Percentiles rank a stretch among this genome's conserved stretches.
Conservation (phyloP, 1,140 invertebrate species). For the Drosophila cardini region DNA sequence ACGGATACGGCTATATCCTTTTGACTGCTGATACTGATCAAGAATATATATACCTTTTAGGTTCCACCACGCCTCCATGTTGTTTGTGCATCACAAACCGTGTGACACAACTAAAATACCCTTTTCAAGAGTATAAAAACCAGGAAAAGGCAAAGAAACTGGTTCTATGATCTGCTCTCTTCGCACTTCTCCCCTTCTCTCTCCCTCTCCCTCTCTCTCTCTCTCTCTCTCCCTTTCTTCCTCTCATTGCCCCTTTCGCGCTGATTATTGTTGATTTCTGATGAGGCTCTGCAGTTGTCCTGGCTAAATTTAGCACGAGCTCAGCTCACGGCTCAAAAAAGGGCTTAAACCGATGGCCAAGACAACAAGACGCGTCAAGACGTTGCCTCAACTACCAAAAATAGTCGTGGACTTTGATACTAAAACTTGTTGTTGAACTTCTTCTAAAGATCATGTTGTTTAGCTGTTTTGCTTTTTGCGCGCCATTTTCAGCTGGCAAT, state of each 20-base stretch:
- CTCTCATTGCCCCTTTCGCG: conserved; percentile 3
- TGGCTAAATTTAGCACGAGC: conserved; percentile 74
- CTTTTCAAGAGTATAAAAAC: conserved; percentile 7
- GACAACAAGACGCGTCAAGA: conserved; percentile 1
- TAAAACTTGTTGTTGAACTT: conserved; percentile 8
- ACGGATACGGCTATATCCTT: no score
- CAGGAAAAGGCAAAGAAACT: conserved; percentile 65
- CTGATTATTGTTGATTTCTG: conserved; percentile 6
- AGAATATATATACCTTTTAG: no score
- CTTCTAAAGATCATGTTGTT: background rate
- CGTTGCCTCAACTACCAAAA: conserved; percentile 35
- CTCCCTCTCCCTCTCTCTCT: background rate
- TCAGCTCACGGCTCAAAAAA: conserved; percentile 51
- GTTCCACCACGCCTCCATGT: no score
- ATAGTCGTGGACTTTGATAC: conserved; percentile 61
- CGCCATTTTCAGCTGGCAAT: background rate
- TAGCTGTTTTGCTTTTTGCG: conserved; percentile 11
- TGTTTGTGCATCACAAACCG: background rate
- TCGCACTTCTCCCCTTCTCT: background rate
- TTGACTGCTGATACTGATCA: no score
- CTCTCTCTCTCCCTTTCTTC: background rate
- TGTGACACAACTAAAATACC: no score
- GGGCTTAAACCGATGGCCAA: conserved; percentile 36
- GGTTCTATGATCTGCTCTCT: conserved; percentile 5
- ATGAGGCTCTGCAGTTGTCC: conserved; percentile 7